Base-by-base conservation (phyloP, 2,797 vertebrate species). In the Chelidonichthys spinosus region DNA sequence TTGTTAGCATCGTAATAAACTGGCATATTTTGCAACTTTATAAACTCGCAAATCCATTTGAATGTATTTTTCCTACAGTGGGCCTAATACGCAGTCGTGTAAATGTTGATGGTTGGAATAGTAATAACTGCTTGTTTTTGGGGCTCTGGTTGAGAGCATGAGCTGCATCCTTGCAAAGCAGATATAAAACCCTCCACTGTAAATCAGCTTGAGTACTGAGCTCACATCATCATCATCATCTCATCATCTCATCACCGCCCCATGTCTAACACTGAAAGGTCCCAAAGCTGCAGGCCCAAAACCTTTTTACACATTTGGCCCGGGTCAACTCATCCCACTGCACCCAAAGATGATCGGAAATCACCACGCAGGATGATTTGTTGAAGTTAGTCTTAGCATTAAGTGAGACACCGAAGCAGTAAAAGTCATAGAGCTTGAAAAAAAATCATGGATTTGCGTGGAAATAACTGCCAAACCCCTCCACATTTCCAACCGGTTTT, bases 401-500 rank as follows among this genome's bases (percentile, higher is more conserved):
- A 66, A 64, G 54, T 65, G 56, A 67, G 80, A 78, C 59, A 42
- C 11, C 5, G n/a, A 52, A 36, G 78, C 60, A 74, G 10, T 86
- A 72, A 82, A 87, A 80, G 49, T 63, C 40, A 18, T 15, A 61
- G 9, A 43, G 63, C 52, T 0, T 67, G 49, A 76, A 76, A 37
- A 10, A 64, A 71, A 68, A 46, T 15, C 37, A 76, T 78, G 78
- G 68, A 72, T 86, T 76, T 87, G 72, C 68, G 74, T 35, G 37
- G 87, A 83, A 90, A 76, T 76, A 76, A 69, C 39, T 47, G 37
- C 72, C 56, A 54, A 25, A 64, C 37, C 39, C 42, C 5, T 76
- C 79, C 76, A 44, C 36, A 72, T 84, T 82, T 87, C 85, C 83
- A 81, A 63, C 73, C 40, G 47, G 52, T 79, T 86, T 25, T 85